phyloP scores from a whole-genome alignment of 2,888 invertebrate species.

The Hirtodrosophila confusa region DNA sequence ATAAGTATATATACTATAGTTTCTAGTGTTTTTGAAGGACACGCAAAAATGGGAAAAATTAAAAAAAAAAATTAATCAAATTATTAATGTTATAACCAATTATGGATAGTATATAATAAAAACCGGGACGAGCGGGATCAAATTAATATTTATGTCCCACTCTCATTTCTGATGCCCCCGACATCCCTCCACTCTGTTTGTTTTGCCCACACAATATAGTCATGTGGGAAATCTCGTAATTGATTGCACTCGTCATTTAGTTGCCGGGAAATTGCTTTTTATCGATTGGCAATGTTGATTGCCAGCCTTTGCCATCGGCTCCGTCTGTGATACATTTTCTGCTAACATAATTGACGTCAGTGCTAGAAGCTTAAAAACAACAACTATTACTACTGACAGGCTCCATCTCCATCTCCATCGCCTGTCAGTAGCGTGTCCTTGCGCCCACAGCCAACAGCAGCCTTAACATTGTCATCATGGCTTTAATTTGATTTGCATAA shows the following conservation, averaged over 20 bases:
- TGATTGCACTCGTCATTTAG: constrained; percentile 72
- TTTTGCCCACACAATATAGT: constrained; percentile 3
- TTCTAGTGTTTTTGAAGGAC: no score
- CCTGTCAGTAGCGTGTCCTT: constrained; percentile 41
- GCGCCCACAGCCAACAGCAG: constrained; percentile 45
- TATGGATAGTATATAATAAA: no score
- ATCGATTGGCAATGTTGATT: constrained; percentile 70
- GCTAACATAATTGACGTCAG: constrained; percentile 65
- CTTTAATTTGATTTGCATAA: constrained; percentile 82
- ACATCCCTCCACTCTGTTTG: no score
- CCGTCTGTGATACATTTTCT: constrained; percentile 52
- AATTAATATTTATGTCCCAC: neutral
- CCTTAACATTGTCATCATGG: constrained; percentile 77
- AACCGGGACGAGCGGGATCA: no score
- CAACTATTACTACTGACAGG: constrained; percentile 34
- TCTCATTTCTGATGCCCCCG: neutral
- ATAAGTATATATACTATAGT: no score
- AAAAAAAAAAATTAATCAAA: no score
- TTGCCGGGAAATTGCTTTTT: constrained; percentile 72
- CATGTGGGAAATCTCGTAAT: constrained; percentile 77
- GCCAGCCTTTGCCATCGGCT: constrained; percentile 35
- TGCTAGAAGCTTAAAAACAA: constrained; percentile 36
- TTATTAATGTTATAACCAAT: no score
- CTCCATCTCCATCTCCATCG: constrained; percentile 16
- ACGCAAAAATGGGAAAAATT: no score